Conservation (phyloP, 37 sponge, comb jelly and placozoan genomes). For the Diacarnus erythraeanus region DNA sequence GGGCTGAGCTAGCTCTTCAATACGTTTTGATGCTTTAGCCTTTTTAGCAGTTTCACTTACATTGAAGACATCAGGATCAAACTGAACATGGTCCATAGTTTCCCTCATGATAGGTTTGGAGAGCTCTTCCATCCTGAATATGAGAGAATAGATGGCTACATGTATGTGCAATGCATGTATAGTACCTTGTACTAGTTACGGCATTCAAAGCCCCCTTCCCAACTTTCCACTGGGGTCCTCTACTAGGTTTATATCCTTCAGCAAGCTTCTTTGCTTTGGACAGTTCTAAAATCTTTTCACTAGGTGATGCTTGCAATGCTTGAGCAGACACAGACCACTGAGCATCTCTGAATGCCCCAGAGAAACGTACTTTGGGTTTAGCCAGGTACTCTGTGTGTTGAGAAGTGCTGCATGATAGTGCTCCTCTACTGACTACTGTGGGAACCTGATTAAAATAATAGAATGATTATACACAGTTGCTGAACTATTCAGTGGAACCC, state of each 20-base stretch:
- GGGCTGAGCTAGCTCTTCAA: slow-evolving; percentile 92
- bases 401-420: slow-evolving; percentile 44
- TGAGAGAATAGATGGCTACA: neutral
- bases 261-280: slow-evolving; percentile 71
- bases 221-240: slow-evolving; percentile 74
- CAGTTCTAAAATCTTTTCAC: slow-evolving; percentile 72
- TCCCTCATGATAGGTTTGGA: slow-evolving; percentile 87
- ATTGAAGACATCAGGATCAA: slow-evolving; percentile 92
- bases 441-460: no score
- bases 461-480: slow-evolving; percentile 7
- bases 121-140: slow-evolving; percentile 75
- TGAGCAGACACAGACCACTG: slow-evolving; percentile 65
- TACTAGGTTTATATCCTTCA: slow-evolving; percentile 82
- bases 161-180: neutral
- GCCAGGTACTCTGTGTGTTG: slow-evolving; percentile 56
- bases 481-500: no score
- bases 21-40: slow-evolving; percentile 74
- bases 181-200: slow-evolving; percentile 66
- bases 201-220: slow-evolving; percentile 64
- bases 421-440: slow-evolving; percentile 26
- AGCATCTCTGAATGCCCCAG: slow-evolving; percentile 78
- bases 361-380: slow-evolving; percentile 57
- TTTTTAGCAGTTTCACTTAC: slow-evolving; percentile 87
- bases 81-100: slow-evolving; percentile 97
- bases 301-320: slow-evolving; percentile 59